Conservation (phyloP, 2,888 invertebrate species). For the Macaria notata region DNA sequence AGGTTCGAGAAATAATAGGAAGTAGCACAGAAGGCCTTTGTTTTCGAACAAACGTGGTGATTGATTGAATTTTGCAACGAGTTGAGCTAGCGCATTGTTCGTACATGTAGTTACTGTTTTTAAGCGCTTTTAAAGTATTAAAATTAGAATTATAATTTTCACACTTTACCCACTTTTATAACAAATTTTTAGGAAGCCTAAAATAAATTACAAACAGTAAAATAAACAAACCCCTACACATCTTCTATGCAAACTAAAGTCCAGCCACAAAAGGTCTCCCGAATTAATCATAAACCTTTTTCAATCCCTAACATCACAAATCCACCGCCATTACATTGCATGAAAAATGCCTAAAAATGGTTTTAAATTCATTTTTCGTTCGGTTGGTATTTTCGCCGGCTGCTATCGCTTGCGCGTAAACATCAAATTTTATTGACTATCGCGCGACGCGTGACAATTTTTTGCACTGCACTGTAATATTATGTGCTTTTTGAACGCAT, state of each 20-base stretch:
- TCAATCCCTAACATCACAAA: constrained; percentile 11
- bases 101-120: too few relatives aligned
- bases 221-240: too few relatives aligned
- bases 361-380: constrained; percentile 48
- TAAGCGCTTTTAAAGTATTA: too few relatives aligned
- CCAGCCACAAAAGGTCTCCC: background rate
- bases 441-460: constrained; percentile 55
- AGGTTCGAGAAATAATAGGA: constrained; percentile 38
- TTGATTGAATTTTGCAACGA: constrained; percentile 34
- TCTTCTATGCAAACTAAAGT: background rate
- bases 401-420: constrained; percentile 66
- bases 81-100: too few relatives aligned
- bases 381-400: constrained; percentile 56
- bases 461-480: constrained; percentile 53
- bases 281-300: constrained; percentile 13
- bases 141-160: too few relatives aligned
- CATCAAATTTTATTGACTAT: constrained; percentile 73
- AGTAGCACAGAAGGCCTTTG: constrained; percentile 35
- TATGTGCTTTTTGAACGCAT: constrained; percentile 30
- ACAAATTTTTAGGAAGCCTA: too few relatives aligned
- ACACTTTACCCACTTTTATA: too few relatives aligned
- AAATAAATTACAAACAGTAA: too few relatives aligned
- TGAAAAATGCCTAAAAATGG: constrained; percentile 28
- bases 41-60: constrained; percentile 23
- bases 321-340: constrained; percentile 13